Evolutionary conservation across 2,888 invertebrate species (phyloP).

Genomic region (Eupithecia exiguata): DNA sequence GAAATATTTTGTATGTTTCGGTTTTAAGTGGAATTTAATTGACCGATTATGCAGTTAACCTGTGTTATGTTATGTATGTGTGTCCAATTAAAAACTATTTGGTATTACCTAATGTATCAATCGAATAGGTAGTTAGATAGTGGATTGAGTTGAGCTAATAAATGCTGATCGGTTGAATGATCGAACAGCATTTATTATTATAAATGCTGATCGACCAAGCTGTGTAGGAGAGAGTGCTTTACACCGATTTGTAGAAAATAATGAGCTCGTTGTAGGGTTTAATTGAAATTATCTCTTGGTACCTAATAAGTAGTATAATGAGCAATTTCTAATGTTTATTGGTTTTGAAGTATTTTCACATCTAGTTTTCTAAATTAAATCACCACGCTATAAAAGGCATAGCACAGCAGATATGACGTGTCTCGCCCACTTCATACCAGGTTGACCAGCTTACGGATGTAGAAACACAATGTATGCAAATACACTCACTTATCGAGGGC

Average conservation of each 20-base stretch:
- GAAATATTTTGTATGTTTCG: not conserved
- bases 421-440: constrained; percentile 68
- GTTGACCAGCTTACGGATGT: constrained; percentile 64
- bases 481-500: constrained; percentile 75
- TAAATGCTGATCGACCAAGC: not conserved
- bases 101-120: constrained; percentile 4
- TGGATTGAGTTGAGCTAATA: not conserved
- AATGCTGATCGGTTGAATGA: not conserved
- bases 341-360: not conserved
- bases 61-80: not conserved
- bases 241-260: no score
- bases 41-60: not conserved
- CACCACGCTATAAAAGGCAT: constrained; percentile 58
- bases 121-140: not conserved
- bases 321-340: no score
- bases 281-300: no score
- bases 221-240: no score
- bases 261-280: no score
- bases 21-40: constrained; percentile 9
- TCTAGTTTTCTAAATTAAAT: constrained; percentile 33
- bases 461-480: constrained; percentile 70
- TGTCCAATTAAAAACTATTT: not conserved
- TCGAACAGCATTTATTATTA: no score
- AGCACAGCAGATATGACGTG: constrained; percentile 71
- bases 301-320: no score